Evolutionary conservation across 1,140 invertebrate species (phyloP), one percentile per base, ranked within the genome.

Genomic region (Drosophila mayri): DNA sequence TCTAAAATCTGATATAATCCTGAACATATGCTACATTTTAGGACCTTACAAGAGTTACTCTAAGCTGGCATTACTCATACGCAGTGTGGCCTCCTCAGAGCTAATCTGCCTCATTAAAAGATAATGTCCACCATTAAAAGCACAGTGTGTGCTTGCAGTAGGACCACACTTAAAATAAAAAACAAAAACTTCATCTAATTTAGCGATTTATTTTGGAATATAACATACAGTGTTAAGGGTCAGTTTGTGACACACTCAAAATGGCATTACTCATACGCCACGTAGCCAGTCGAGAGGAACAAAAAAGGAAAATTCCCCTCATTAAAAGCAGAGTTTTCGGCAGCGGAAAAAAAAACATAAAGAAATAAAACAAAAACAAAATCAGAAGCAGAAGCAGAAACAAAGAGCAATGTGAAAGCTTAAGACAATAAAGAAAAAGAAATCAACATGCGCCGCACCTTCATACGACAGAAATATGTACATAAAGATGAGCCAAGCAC

Each of bases 191-290:
- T 9, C 2, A 41, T 7, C 9, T 9, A 30, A 10, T 11, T 30
- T 12, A 38, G 6, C 25, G 25, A 18, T 32, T 41, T n/a, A 14
- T 12, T 40, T 54, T 3, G 0, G 6, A 0, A 59, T 20, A 14
- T 5, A 10, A 37, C 4, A 16, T 16, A 16, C 32, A 22, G 37
- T n/a, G 20, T 22, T 0, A 38, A 38, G 20, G 16, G 25, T 12
- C 12, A 20, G 10, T 57, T 63, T 63, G 25, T 55, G 25, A 59
- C 12, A 40, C 28, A 6, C 37, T n/a, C n/a, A 18, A 25, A 49
- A 30, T 18, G 46, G 46, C 78, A 84, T 86, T 81, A 65, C 82
- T 72, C 75, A 86, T 86, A 75, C 82, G 82, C 68, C 67, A 10
- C 44, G 61, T 81, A 60, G 82, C 43, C 78, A 59, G 49, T 44